Base-by-base conservation (phyloP, 2,888 invertebrate species). In the Himalopsyche japonica region DNA sequence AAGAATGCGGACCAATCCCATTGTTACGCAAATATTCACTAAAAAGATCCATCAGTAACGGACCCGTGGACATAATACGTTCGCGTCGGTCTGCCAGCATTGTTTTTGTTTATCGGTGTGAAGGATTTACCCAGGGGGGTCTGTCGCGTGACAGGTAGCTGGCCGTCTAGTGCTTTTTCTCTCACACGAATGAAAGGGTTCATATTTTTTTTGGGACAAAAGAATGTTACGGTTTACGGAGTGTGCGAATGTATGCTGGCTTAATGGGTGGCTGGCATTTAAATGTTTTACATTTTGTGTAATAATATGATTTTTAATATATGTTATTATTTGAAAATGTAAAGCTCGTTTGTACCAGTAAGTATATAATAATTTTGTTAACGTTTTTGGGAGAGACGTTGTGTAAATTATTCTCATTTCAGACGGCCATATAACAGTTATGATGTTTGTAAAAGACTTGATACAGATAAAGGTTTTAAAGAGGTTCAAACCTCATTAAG, bases 1-100 rank as follows among this genome's bases (percentile, higher is more conserved):
- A 70, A 20, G 10, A 24, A 1, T 30, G 8, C 27, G 27, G 81
- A 76, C 32, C 84, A 47, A 70, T 70, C 47, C 82, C 82, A 80
- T 77, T 80, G 80, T 80, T 79, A 76, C 80, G 76, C 76, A 80
- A 80, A 84, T 82, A 84, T 76, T 82, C 79, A 79, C 82, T 79
- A 57, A 82, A 82, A 82, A 79, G 77, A 57, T 27, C 79, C 79
- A 82, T 64, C 77, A 79, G 82, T 79, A 37, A 48, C 57, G 82
- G 49, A 57, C n/a, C 37, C 64, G 57, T 49, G 49, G 64, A 64
- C 37, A 24, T 15, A 57, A 70, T 70, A 70, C 70, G 78, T 37
- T 78, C 57, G 77, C 49, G 49, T 78, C 78, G 70, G 80, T 79
- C 76, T 79, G 64, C 57, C 32, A 48, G 32, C 76, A 32, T 47